Conservation (phyloP, 2,888 invertebrate genomes). For the Zonitis immaculata region DNA sequence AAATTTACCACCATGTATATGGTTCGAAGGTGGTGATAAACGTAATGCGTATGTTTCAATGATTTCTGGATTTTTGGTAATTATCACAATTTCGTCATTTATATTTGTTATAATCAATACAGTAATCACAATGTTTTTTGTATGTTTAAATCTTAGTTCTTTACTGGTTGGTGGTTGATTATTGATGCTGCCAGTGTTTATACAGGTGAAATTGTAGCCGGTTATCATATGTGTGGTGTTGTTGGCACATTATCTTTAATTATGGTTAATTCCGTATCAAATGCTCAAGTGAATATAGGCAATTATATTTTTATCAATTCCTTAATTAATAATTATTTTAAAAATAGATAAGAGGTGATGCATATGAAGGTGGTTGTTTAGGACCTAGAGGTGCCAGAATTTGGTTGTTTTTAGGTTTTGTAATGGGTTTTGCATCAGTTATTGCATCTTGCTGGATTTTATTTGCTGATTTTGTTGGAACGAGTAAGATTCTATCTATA, state of each 20-base stretch:
- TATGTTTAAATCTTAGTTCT: constrained; percentile 82
- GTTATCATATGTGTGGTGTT: constrained; percentile 88
- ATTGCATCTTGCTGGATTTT: constrained; percentile 96
- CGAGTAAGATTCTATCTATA: constrained; percentile 51
- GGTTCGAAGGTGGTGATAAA: constrained; percentile 80
- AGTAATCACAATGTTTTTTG: constrained; percentile 9
- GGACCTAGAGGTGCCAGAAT: constrained; percentile 84
- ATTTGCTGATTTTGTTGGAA: constrained; percentile 76
- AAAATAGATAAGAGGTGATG: constrained; percentile 67
- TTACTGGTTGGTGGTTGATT: constrained; percentile 96
- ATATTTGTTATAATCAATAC: constrained; percentile 5
- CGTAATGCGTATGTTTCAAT: constrained; percentile 84
- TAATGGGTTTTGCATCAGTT: constrained; percentile 92
- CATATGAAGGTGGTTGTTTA: constrained; percentile 77
- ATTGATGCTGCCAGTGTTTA: constrained; percentile 89
- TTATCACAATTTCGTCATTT: constrained; percentile 25
- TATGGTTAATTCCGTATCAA: constrained; percentile 97
- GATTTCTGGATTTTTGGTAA: constrained; percentile 80
- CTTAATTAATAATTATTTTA: not conserved
- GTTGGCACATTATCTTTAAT: constrained; percentile 91
- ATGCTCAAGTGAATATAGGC: constrained; percentile 67
- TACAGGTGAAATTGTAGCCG: constrained; percentile 64
- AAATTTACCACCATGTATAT: constrained; percentile 70
- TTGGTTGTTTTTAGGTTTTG: constrained; percentile 96
- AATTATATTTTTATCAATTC: not conserved